These are phyloP conservation scores for Sander lucioperca DNA, from an alignment of 2,113 vertebrate species.

Conservation along the genomic window DNA sequence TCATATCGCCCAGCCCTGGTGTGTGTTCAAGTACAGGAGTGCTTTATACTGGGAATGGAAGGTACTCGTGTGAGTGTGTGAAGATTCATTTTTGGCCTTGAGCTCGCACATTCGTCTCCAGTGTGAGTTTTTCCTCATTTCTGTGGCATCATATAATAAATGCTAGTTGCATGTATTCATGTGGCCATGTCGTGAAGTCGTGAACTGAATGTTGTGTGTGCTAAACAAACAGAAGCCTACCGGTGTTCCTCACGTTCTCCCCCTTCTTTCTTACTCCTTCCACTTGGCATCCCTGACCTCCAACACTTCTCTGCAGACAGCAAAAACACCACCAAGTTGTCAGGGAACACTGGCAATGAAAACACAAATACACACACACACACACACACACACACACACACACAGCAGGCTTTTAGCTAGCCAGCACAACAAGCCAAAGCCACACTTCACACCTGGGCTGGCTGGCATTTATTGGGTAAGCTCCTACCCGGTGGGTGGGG, in stretches of 20 bases:
- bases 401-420: constrained; percentile 65
- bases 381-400: constrained; percentile 49
- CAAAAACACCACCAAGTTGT: constrained; percentile 58
- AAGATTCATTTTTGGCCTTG: background rate
- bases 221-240: constrained; percentile 25
- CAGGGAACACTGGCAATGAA: constrained; percentile 37
- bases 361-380: constrained; percentile 34
- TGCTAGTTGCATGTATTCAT: constrained; percentile 7
- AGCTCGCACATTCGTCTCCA: background rate
- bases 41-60: background rate
- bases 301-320: constrained; percentile 53
- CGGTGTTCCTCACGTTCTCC: background rate
- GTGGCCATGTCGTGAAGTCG: constrained; percentile 1
- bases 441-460: constrained; percentile 80
- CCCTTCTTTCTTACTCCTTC: constrained; percentile 3
- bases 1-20: background rate
- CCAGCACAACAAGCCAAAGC: constrained; percentile 73
- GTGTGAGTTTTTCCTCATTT: background rate
- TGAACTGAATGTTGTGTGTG: background rate
- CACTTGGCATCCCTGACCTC: constrained; percentile 52
- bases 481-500: constrained; percentile 60
- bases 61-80: background rate
- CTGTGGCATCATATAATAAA: background rate
- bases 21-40: constrained; percentile 36
- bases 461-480: constrained; percentile 73